A percentile compares a stretch with the other conserved stretches of the same genome.
phyloP scores from a whole-genome alignment of 1,140 invertebrate species.

The Pristionchus pacificus region DNA sequence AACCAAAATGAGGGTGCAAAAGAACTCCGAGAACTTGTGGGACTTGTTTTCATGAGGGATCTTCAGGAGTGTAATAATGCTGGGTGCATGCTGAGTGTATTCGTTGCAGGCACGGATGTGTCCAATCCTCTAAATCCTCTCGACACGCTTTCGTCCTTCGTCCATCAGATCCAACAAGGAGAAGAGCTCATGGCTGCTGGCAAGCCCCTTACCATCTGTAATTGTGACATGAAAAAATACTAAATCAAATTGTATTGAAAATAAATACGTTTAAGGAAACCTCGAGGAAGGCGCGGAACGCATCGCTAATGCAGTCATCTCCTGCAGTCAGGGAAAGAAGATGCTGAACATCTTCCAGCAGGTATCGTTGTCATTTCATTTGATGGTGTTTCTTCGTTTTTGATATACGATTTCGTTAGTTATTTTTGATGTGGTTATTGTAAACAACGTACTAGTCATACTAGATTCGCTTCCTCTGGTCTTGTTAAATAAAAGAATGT shows the following conservation, averaged over 20 bases:
- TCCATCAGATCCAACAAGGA: slow-evolving; percentile 60
- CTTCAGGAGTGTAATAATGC: too few species aligned
- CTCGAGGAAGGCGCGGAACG: slow-evolving; percentile 82
- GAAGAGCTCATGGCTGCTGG: slow-evolving; percentile 59
- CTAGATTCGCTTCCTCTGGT: too few species aligned
- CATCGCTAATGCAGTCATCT: slow-evolving; percentile 85
- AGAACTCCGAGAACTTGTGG: too few species aligned
- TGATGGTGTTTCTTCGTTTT: too few species aligned
- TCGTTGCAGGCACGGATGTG: not conserved
- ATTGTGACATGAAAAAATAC: not conserved
- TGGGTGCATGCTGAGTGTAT: too few species aligned
- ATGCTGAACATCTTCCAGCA: slow-evolving; percentile 87
- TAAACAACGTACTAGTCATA: not conserved
- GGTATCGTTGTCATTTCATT: too few species aligned
- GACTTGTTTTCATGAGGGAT: slow-evolving; percentile 3
- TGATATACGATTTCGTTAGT: too few species aligned
- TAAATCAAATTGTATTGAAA: not conserved
- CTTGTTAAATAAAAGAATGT: too few species aligned
- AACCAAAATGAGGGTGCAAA: too few species aligned
- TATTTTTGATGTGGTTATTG: too few species aligned
- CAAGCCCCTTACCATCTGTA: slow-evolving; percentile 31
- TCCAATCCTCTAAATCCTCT: slow-evolving; percentile 57
- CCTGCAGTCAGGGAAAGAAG: slow-evolving; percentile 88
- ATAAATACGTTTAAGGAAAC: slow-evolving; percentile 14
- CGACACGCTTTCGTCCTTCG: slow-evolving; percentile 59